Evolutionary conservation across 2,888 invertebrate genomes (phyloP).

Genomic region (Calameuta pallipes): DNA sequence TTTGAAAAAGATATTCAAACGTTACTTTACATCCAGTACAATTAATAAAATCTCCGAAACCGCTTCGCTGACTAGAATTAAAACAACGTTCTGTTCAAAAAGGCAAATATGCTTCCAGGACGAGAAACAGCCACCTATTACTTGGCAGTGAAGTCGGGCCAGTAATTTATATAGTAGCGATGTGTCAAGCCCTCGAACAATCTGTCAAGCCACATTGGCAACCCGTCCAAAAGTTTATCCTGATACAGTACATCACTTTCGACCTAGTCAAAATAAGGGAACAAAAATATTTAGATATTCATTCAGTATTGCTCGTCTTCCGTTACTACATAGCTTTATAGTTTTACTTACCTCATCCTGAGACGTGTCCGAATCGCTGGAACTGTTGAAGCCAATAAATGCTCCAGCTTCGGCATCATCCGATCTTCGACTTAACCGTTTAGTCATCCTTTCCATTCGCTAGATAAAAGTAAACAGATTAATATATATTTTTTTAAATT

Average conservation of each 20-base stretch:
- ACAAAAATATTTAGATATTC: constrained; percentile 9
- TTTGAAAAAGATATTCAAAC: neutral
- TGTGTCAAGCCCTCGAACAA: constrained; percentile 96
- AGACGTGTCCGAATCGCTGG: constrained; percentile 69
- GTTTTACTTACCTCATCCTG: constrained; percentile 57
- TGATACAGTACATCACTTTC: constrained; percentile 70
- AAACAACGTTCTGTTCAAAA: constrained; percentile 28
- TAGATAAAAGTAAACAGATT: constrained; percentile 43
- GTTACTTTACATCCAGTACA: neutral
- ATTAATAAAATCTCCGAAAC: neutral
- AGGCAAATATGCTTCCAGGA: constrained; percentile 29
- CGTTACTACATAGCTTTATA: neutral
- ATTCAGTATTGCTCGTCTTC: neutral
- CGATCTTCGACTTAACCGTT: constrained; percentile 54
- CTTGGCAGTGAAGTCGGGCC: constrained; percentile 96
- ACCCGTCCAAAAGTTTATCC: constrained; percentile 88
- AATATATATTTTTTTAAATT: constrained; percentile 10
- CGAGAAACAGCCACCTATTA: constrained; percentile 63
- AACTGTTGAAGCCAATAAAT: constrained; percentile 86
- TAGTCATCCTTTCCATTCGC: constrained; percentile 80
- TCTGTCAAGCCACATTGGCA: constrained; percentile 96
- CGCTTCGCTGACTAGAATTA: constrained; percentile 47
- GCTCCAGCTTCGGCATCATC: constrained; percentile 83
- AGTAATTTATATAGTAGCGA: constrained; percentile 95
- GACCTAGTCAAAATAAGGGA: constrained; percentile 48